Percentiles rank a stretch among this genome's conserved stretches.
These are phyloP conservation scores for Phortica okadai DNA, from an alignment of 2,888 invertebrate genomes.

Conservation along the genomic window DNA sequence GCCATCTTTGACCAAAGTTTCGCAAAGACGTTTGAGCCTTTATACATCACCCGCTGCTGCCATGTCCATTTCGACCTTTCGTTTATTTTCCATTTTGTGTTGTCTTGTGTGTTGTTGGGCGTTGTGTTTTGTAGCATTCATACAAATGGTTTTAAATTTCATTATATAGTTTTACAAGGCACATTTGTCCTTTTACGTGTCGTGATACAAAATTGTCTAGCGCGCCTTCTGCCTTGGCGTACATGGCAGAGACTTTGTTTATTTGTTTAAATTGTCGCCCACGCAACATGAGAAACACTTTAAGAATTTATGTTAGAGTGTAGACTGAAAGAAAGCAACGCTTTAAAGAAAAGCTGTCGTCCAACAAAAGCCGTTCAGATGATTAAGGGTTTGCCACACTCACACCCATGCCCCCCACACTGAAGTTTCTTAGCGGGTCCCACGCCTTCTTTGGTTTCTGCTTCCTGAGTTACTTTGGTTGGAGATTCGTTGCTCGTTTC, in stretches of 20 bases:
- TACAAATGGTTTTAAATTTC: constrained; percentile 60
- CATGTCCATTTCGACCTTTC: constrained; percentile 36
- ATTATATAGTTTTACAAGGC: constrained; percentile 62
- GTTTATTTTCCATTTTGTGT: background rate
- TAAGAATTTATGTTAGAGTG: background rate
- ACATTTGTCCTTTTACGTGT: constrained; percentile 39
- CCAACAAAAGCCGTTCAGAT: constrained; percentile 35
- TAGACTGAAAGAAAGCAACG: constrained; percentile 1
- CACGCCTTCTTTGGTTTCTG: constrained; percentile 61
- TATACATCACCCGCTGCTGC: constrained; percentile 36
- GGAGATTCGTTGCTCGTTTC: constrained; percentile 14
- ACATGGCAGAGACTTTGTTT: constrained; percentile 12
- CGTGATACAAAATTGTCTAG: constrained; percentile 19
- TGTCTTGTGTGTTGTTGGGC: constrained; percentile 22
- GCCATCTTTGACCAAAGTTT: constrained; percentile 44
- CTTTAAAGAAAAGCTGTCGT: constrained; percentile 22
- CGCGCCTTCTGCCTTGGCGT: background rate
- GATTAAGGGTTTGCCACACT: constrained; percentile 62
- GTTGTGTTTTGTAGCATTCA: constrained; percentile 39
- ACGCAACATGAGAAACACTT: constrained; percentile 11
- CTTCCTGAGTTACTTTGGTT: constrained; percentile 47
- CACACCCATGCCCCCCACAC: constrained; percentile 17
- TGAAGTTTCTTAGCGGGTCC: constrained; percentile 57
- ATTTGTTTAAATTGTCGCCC: constrained; percentile 21
- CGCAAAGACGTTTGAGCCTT: constrained; percentile 36